A percentile compares a stretch with the other conserved stretches of the same genome.
These are phyloP conservation scores for Rhincodon typus DNA, from an alignment of 2,797 vertebrate species.

Conservation along the genomic window DNA sequence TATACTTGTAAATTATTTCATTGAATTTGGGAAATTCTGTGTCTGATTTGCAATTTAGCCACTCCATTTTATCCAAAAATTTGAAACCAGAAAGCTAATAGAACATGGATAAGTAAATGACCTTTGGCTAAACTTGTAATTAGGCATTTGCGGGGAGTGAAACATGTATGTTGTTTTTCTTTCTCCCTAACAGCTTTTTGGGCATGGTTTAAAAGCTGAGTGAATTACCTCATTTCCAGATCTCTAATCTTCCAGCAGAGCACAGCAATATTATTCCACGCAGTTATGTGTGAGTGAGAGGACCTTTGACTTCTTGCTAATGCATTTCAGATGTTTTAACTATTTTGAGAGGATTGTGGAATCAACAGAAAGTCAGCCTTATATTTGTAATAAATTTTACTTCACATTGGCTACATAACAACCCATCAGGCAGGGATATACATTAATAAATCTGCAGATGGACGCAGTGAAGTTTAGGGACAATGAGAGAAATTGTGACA, in stretches of 20 bases:
- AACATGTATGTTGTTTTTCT: constrained; percentile 1
- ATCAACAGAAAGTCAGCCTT: background rate
- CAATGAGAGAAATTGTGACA: background rate
- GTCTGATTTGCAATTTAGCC: background rate
- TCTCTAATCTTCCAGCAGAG: constrained; percentile 10
- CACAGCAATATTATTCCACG: constrained; percentile 4
- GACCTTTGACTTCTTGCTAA: constrained; percentile 31
- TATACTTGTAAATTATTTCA: background rate
- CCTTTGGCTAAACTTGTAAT: constrained; percentile 31
- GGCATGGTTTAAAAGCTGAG: background rate
- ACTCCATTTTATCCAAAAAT: background rate
- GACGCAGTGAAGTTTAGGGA: background rate
- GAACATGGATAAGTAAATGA: background rate
- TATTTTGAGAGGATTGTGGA: background rate
- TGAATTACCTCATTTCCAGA: constrained; percentile 29
- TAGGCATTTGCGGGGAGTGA: background rate
- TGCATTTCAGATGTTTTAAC: constrained; percentile 26
- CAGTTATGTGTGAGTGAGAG: constrained; percentile 10
- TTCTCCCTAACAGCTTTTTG: background rate
- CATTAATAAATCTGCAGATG: constrained; percentile 8
- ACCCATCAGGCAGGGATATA: background rate
- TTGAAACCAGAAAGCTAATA: background rate
- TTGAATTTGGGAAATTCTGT: background rate
- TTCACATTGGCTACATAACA: background rate
- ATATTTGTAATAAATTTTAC: constrained; percentile 7